phyloP scores from a whole-genome alignment of 2,888 invertebrate species.

The Cryptops parisi region DNA sequence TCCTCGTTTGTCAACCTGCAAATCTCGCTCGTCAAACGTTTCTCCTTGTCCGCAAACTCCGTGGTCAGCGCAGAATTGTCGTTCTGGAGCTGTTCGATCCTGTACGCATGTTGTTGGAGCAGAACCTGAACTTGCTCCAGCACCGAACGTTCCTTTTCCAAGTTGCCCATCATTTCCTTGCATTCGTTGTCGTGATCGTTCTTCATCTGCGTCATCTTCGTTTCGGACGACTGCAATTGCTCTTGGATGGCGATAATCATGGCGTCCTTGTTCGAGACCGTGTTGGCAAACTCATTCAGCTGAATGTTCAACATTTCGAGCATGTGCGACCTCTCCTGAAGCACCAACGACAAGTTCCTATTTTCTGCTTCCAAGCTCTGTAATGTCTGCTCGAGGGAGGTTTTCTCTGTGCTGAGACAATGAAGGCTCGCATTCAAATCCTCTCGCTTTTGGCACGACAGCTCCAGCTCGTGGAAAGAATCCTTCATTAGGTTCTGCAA shows the following conservation, averaged over 20 bases:
- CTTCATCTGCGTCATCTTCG: too few species aligned
- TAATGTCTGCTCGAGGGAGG: too few species aligned
- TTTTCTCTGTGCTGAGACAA: too few species aligned
- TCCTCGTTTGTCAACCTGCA: background rate
- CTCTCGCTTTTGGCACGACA: background rate
- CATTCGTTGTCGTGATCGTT: background rate
- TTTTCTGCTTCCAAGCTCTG: background rate
- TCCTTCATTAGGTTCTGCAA: background rate
- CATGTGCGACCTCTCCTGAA: background rate
- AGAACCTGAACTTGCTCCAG: too few species aligned
- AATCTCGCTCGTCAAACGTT: background rate
- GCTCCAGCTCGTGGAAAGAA: background rate
- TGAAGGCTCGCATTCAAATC: background rate
- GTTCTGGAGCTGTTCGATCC: too few species aligned
- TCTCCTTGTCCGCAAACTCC: background rate
- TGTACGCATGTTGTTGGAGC: too few species aligned
- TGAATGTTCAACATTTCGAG: background rate
- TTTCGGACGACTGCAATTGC: too few species aligned
- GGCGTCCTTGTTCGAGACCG: too few species aligned
- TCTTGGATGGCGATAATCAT: too few species aligned
- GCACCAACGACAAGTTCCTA: background rate
- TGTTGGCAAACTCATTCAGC: too few species aligned
- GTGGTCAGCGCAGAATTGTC: background rate
- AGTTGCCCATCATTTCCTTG: background rate
- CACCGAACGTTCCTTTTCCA: too few species aligned